A percentile compares a stretch with the other conserved stretches of the same genome.
phyloP scores from a whole-genome alignment of 1,140 invertebrate species.

The Ips typographus region DNA sequence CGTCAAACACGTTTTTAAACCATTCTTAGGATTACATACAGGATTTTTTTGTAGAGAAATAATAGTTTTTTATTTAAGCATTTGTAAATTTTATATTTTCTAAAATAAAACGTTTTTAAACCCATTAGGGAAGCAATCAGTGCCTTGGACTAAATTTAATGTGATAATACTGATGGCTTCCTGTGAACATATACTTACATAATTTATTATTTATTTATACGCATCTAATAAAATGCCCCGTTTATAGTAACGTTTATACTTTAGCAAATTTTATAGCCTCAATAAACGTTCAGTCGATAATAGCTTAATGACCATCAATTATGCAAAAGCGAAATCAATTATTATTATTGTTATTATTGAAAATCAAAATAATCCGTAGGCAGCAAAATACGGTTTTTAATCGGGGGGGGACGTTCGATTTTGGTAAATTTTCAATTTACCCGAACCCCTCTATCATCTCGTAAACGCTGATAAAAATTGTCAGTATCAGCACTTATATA shows the following conservation, averaged over 20 bases:
- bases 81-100: too few species aligned
- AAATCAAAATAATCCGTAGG: constrained; percentile 14
- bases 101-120: too few species aligned
- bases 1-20: too few species aligned
- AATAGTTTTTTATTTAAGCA: too few species aligned
- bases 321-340: constrained; percentile 1
- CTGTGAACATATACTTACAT: neutral
- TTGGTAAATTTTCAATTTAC: constrained; percentile 15
- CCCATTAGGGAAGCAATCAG: too few species aligned
- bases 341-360: neutral
- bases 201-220: neutral
- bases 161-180: too few species aligned
- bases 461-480: constrained; percentile 1
- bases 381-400: constrained; percentile 7
- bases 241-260: constrained; percentile 1
- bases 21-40: too few species aligned
- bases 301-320: constrained; percentile 3
- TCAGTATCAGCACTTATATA: constrained; percentile 18
- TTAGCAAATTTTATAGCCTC: neutral
- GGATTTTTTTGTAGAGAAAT: too few species aligned
- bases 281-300: neutral
- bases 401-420: constrained; percentile 2
- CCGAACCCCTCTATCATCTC: constrained; percentile 1
- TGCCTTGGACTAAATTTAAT: too few species aligned
- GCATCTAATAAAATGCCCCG: neutral